Base-by-base conservation (phyloP, 2,797 vertebrate genomes). In the Eleutherodactylus coqui region DNA sequence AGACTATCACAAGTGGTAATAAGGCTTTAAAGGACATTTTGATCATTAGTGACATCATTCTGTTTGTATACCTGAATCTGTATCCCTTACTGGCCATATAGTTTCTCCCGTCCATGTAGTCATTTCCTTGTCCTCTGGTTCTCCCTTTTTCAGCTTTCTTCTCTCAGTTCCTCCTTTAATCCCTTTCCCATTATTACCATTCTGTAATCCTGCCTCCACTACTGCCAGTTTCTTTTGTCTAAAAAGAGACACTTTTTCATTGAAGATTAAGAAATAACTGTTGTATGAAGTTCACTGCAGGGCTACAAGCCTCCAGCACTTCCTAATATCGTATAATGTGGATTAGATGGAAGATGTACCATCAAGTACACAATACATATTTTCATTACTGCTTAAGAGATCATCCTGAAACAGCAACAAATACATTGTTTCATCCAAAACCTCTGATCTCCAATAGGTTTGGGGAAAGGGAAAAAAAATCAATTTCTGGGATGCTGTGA, bases 271-370 rank as follows among this genome's bases (percentile, higher is more conserved):
- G 43, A 82, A 82, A 72, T 82, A 55, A 55, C 79, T 17, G 32
- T 38, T 45, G 17, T 53, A 24, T 70, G 34, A 82, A 55, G 67
- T 73, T 73, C 80, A 55, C 49, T 21, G 34, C 49, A 32, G 41
- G 49, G 49, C 24, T 72, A 8, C 49, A 51, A 73, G 67, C n/a
- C 67, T 55, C 64, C 64, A 72, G 67, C 47, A 41, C 29, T 43
- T 76, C 58, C 27, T 62, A 75, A 34, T 47, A 64, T 72, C 34
- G 34, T 49, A 58, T 47, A 58, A 43, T 21, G 16, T 73, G 47
- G 67, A 82, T 73, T 73, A 72, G 49, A 43, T 82, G 73, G 73
- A 82, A 82, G 55, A 43, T 43, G 47, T 82, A 73, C 80, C 43
- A 58, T 73, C 47, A 73, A 17, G 24, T 27, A 43, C 49, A 82